phyloP scores from a whole-genome alignment of 2,113 vertebrate species.

The Spilogale gracilis region DNA sequence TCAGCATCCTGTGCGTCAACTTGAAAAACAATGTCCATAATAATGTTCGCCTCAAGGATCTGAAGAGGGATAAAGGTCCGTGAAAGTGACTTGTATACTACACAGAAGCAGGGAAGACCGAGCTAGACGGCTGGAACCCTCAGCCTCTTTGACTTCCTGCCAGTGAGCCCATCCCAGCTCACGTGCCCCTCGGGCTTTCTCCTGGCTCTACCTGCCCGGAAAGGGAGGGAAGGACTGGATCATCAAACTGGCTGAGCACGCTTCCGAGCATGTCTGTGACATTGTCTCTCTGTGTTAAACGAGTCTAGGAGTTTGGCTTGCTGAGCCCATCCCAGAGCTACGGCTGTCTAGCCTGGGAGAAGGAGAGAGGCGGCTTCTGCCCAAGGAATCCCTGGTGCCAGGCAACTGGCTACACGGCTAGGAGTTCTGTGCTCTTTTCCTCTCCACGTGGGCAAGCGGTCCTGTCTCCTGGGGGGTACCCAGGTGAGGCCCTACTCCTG shows the following conservation, averaged over 20 bases:
- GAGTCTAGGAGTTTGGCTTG: conserved; percentile 62
- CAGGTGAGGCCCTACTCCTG: background rate
- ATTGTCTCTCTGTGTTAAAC: conserved; percentile 22
- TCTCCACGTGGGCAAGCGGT: background rate
- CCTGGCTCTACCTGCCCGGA: background rate
- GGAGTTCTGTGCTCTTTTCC: background rate
- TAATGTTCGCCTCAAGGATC: background rate
- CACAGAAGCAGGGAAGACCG: background rate
- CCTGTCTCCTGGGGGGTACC: background rate
- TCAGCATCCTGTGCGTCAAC: background rate
- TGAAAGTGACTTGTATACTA: background rate
- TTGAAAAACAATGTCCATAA: conserved; percentile 7
- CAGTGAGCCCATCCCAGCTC: background rate
- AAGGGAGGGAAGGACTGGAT: background rate
- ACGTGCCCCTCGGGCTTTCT: background rate
- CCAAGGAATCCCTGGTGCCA: background rate
- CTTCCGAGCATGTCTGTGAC: conserved; percentile 18
- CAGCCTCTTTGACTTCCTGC: conserved; percentile 21
- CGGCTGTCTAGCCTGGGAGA: background rate
- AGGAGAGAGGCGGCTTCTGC: background rate
- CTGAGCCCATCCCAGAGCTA: background rate
- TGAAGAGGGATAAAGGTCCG: background rate
- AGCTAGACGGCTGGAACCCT: background rate
- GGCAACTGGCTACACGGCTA: background rate
- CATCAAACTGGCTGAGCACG: conserved; percentile 49